These are phyloP conservation scores for Avahi laniger DNA, from an alignment of 2,797 vertebrate species.

Conservation along the genomic window DNA sequence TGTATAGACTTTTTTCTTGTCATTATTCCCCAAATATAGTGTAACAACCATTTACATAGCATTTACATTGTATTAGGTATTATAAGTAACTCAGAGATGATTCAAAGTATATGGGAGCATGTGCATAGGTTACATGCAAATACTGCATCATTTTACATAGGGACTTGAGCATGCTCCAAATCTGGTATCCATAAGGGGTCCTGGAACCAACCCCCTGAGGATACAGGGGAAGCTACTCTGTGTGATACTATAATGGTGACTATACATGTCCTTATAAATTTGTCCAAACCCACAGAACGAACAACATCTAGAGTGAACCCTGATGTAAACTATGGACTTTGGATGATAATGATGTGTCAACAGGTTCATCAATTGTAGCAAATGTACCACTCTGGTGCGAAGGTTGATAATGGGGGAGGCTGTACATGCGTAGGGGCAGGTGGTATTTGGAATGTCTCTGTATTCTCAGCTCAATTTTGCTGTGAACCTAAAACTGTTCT, in stretches of 20 bases:
- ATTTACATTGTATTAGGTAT: not conserved
- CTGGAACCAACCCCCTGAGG: not conserved
- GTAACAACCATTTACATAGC: not conserved
- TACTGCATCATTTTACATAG: not conserved
- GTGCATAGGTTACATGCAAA: not conserved
- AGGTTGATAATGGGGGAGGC: not conserved
- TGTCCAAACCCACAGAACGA: not conserved
- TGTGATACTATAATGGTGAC: too few relatives aligned
- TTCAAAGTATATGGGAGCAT: not conserved
- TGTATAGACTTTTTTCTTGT: not conserved
- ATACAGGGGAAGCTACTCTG: not conserved
- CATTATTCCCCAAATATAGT: not conserved
- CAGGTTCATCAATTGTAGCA: not conserved
- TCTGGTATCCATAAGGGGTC: not conserved
- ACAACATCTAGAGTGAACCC: not conserved
- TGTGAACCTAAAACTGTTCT: not conserved
- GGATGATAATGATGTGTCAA: not conserved
- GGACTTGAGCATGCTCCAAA: not conserved
- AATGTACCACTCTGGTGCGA: not conserved
- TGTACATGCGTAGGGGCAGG: not conserved
- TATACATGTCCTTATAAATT: accelerated
- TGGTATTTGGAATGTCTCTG: not conserved
- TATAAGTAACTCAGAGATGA: not conserved
- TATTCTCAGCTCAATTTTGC: not conserved
- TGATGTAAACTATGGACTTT: not conserved